phyloP scores from a whole-genome alignment of 2,797 vertebrate species.

The Phalanger gymnotis region DNA sequence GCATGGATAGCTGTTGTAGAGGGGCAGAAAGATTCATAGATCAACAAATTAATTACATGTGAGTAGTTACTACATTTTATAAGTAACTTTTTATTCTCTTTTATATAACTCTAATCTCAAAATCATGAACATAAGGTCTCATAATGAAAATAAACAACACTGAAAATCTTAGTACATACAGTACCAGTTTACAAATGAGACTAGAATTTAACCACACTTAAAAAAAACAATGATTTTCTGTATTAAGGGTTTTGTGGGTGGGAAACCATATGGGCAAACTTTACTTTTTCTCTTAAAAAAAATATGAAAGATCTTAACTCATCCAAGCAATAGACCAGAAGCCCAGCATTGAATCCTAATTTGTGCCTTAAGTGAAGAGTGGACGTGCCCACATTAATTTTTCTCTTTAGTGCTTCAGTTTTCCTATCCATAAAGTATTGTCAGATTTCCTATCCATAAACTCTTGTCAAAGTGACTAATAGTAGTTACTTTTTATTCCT shows the following conservation, averaged over 20 bases:
- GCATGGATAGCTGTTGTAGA: constrained; percentile 1
- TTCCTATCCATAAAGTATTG: not conserved
- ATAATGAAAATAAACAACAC: constrained; percentile 27
- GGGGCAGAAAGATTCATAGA: not conserved
- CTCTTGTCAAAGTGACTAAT: not conserved
- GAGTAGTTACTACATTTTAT: not conserved
- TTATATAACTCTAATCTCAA: not conserved
- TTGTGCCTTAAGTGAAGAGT: not conserved
- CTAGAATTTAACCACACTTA: constrained; percentile 16
- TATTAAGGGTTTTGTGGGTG: constrained; percentile 33
- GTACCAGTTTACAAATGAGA: constrained; percentile 11
- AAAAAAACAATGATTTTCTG: constrained; percentile 40
- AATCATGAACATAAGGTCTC: not conserved
- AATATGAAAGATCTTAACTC: too few relatives aligned
- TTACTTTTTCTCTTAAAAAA: constrained; percentile 8
- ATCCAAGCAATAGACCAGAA: not conserved
- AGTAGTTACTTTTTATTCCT: not conserved
- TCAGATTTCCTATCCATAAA: too few relatives aligned
- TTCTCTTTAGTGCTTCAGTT: not conserved
- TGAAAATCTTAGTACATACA: constrained; percentile 15
- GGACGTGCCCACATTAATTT: constrained; percentile 21
- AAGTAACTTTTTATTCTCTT: not conserved
- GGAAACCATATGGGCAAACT: constrained; percentile 23
- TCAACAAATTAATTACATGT: not conserved
- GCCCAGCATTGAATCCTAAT: constrained; percentile 2